These are phyloP conservation scores for Scarus forsteni DNA, from an alignment of 2,797 vertebrate species.

Conservation along the genomic window DNA sequence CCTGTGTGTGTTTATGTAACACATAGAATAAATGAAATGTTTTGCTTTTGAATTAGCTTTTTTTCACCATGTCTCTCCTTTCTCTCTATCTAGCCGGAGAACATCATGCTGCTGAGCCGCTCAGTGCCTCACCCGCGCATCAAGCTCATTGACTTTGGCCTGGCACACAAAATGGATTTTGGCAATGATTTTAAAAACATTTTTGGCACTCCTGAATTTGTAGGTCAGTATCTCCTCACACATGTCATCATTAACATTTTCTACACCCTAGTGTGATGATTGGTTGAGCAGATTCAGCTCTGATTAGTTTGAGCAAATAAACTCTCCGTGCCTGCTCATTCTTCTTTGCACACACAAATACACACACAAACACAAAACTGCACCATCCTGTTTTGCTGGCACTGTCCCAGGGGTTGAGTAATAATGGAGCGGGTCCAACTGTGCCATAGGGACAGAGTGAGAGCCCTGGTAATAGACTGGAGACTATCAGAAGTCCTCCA, in stretches of 20 bases:
- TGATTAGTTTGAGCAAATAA: slow-evolving; percentile 1
- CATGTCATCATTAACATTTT: neutral
- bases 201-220: slow-evolving; percentile 98
- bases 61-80: slow-evolving; percentile 2
- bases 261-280: neutral
- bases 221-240: slow-evolving; percentile 86
- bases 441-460: slow-evolving; percentile 51
- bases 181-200: slow-evolving; percentile 99
- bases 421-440: slow-evolving; percentile 59
- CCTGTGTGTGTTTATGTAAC: too few species aligned
- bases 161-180: slow-evolving; percentile 98
- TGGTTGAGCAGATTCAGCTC: neutral
- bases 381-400: slow-evolving; percentile 54
- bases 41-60: neutral
- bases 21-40: too few species aligned
- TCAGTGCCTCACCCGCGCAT: slow-evolving; percentile 95
- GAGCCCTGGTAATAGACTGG: slow-evolving; percentile 67
- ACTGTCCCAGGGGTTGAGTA: slow-evolving; percentile 35
- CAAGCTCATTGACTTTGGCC: slow-evolving; percentile 98
- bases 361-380: slow-evolving; percentile 1
- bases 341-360: slow-evolving; percentile 7
- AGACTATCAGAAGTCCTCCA: slow-evolving; percentile 38
- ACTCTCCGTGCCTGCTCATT: neutral
- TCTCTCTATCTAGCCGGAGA: slow-evolving; percentile 91
- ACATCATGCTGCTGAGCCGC: slow-evolving; percentile 98